These are phyloP conservation scores for Micromussa lordhowensis DNA, from an alignment of 92 coral and sea anemone species.

Conservation along the genomic window DNA sequence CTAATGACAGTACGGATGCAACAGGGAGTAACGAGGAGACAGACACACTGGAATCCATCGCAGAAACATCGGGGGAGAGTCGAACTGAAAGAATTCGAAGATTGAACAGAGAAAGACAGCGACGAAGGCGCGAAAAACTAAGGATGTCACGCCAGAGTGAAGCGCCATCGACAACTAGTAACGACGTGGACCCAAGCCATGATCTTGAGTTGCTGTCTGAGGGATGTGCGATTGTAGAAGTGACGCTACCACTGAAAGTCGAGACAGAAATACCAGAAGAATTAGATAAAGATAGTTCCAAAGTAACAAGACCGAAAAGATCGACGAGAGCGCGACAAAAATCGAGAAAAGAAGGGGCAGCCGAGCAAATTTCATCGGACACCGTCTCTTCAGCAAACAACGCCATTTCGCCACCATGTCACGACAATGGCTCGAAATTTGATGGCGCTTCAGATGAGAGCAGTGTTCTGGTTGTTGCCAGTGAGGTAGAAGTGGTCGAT, in stretches of 20 bases:
- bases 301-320: conserved; percentile 56
- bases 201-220: conserved; percentile 64
- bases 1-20: conserved; percentile 84
- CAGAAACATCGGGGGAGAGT: conserved; percentile 72
- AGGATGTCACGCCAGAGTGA: conserved; percentile 98
- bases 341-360: conserved; percentile 29
- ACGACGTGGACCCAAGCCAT: conserved; percentile 76
- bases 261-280: conserved; percentile 65
- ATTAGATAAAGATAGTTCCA: conserved; percentile 25
- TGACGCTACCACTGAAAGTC: conserved; percentile 54
- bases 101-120: conserved; percentile 93
- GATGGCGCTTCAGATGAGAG: conserved; percentile 78
- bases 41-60: conserved; percentile 72
- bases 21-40: conserved; percentile 66
- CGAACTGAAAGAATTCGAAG: conserved; percentile 92
- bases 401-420: conserved; percentile 90
- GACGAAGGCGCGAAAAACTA: conserved; percentile 96
- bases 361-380: conserved; percentile 50
- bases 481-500: conserved; percentile 89
- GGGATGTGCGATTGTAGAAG: conserved; percentile 54
- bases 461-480: conserved; percentile 87
- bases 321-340: conserved; percentile 63
- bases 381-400: conserved; percentile 64
- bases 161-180: conserved; percentile 83
- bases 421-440: conserved; percentile 77